Evolutionary conservation across 2,888 invertebrate genomes (phyloP).

Genomic region (Chrysolina oricalcia): DNA sequence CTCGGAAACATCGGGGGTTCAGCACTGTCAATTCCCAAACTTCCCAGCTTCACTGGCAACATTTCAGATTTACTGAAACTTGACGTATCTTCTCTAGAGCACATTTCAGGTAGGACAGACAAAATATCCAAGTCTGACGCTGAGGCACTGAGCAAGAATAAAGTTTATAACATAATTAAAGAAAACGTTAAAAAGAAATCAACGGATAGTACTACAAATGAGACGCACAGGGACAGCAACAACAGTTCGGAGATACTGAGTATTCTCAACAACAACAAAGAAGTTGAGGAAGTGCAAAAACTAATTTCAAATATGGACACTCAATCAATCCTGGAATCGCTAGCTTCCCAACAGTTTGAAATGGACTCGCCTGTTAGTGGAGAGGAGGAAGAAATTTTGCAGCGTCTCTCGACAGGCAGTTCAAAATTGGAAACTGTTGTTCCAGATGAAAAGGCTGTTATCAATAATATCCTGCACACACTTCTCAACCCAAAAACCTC

Average conservation of each 20-base stretch:
- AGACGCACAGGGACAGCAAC: neutral
- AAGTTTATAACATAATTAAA: constrained; percentile 48
- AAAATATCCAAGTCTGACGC: constrained; percentile 9
- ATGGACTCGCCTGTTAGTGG: constrained; percentile 29
- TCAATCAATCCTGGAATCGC: constrained; percentile 36
- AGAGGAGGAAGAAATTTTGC: constrained; percentile 21
- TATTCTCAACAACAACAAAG: constrained; percentile 36
- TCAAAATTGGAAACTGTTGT: neutral
- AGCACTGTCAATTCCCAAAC: constrained; percentile 72
- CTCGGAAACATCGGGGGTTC: constrained; percentile 75
- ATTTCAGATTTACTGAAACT: constrained; percentile 63
- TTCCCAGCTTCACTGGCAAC: constrained; percentile 67
- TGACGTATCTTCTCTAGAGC: constrained; percentile 60
- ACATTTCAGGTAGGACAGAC: constrained; percentile 57
- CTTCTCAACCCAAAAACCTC: neutral
- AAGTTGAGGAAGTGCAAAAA: constrained; percentile 34
- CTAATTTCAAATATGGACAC: constrained; percentile 41
- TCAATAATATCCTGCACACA: constrained; percentile 12
- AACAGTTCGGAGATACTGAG: constrained; percentile 32
- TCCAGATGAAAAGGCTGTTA: constrained; percentile 31
- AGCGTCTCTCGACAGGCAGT: no score
- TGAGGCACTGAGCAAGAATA: constrained; percentile 38
- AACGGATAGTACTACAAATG: constrained; percentile 10
- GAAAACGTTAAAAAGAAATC: constrained; percentile 26
- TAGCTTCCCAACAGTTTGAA: constrained; percentile 38